Evolutionary conservation across 2,888 invertebrate species (phyloP).

Genomic region (Melolontha melolontha): DNA sequence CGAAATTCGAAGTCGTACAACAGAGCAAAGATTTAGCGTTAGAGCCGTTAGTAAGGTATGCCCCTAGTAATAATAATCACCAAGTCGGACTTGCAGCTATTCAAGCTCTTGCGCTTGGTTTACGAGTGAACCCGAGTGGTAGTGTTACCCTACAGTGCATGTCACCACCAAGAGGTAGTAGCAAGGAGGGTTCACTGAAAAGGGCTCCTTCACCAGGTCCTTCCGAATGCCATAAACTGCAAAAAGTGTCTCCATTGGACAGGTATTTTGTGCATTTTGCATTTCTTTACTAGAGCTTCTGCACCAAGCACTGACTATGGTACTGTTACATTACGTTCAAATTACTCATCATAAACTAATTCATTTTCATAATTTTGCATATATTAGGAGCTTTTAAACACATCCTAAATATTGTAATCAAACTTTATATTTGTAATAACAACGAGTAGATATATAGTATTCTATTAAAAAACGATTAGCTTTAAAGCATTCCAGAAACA

Average conservation of each 20-base stretch:
- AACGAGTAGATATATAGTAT: too few relatives aligned
- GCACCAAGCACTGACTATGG: constrained; percentile 28
- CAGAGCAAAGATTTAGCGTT: constrained; percentile 73
- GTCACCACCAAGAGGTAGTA: constrained; percentile 65
- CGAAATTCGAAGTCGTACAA: constrained; percentile 72
- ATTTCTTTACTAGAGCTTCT: constrained; percentile 29
- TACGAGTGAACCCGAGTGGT: constrained; percentile 63
- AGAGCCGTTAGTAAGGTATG: constrained; percentile 61
- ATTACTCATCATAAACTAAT: not conserved
- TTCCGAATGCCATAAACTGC: constrained; percentile 63
- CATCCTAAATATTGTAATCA: not conserved
- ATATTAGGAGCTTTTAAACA: not conserved
- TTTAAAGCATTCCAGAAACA: too few relatives aligned
- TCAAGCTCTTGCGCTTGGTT: constrained; percentile 75
- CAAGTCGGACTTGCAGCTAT: constrained; percentile 84
- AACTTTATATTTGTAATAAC: not conserved
- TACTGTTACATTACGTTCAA: constrained; percentile 24
- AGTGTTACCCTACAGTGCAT: constrained; percentile 63
- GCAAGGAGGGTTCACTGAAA: constrained; percentile 67
- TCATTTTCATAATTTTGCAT: not conserved
- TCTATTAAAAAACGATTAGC: too few relatives aligned
- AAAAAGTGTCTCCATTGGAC: constrained; percentile 65
- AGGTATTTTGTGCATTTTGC: constrained; percentile 56
- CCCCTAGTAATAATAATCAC: constrained; percentile 72
- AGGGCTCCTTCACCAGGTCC: constrained; percentile 63